Evolutionary conservation across 2,888 invertebrate genomes (phyloP).

Genomic region (Apoderus coryli): DNA sequence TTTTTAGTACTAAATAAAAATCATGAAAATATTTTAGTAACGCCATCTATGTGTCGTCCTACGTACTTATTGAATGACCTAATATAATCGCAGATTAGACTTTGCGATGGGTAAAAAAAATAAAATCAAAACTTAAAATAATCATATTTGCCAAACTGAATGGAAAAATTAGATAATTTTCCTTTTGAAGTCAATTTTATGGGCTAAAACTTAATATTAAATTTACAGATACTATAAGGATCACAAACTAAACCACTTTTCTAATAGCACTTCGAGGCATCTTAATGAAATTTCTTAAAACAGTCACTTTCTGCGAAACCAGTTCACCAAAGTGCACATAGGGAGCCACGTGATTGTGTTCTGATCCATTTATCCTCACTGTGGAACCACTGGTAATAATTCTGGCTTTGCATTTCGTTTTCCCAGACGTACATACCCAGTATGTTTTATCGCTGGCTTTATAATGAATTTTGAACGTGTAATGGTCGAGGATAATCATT

Average conservation of each 20-base stretch:
- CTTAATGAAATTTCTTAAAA: constrained; percentile 9
- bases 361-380: constrained; percentile 13
- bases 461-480: constrained; percentile 19
- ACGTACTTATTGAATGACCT: too few species aligned
- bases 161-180: too few species aligned
- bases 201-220: too few species aligned
- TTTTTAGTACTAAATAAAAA: too few species aligned
- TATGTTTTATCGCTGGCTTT: constrained; percentile 20
- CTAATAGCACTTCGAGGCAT: neutral
- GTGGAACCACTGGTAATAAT: constrained; percentile 19
- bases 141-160: too few species aligned
- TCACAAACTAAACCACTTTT: neutral
- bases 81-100: too few species aligned
- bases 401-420: constrained; percentile 21
- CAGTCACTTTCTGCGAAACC: constrained; percentile 12
- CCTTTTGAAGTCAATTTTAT: too few species aligned
- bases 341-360: constrained; percentile 19
- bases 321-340: constrained; percentile 13
- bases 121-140: too few species aligned
- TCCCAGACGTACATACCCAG: constrained; percentile 23
- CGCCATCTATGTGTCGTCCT: too few species aligned
- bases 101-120: too few species aligned
- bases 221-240: neutral
- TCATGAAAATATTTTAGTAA: too few species aligned
- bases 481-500: constrained; percentile 21